Evolutionary conservation across 2,113 vertebrate species (phyloP).

Genomic region (Albula glossodonta): DNA sequence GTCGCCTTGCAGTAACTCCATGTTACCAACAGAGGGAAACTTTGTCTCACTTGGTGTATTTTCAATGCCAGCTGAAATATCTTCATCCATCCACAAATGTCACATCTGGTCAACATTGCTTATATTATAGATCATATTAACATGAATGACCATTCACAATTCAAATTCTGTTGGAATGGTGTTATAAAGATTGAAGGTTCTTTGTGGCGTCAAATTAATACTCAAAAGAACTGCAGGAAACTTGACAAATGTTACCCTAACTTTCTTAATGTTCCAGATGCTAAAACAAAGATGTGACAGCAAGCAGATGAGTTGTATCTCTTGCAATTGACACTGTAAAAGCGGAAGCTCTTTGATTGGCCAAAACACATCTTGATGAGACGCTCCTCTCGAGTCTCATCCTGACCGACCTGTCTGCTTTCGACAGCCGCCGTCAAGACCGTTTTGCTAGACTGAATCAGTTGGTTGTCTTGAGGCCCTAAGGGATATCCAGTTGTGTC

Average conservation of each 20-base stretch:
- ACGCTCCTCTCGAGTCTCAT: not conserved
- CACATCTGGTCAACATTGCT: too few relatives aligned
- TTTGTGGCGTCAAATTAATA: too few relatives aligned
- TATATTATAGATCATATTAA: too few relatives aligned
- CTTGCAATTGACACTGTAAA: not conserved
- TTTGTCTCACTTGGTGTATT: not conserved
- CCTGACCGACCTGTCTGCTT: not conserved
- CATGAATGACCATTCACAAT: too few relatives aligned
- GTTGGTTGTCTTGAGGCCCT: not conserved
- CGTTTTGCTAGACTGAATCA: not conserved
- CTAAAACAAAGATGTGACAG: not conserved
- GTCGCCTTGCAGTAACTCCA: not conserved
- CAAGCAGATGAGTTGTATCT: not conserved
- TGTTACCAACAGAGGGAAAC: not conserved
- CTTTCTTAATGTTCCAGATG: not conserved
- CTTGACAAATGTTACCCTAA: too few relatives aligned
- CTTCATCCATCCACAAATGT: not conserved
- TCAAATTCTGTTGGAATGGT: too few relatives aligned
- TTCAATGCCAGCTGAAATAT: not conserved
- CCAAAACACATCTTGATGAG: conserved; percentile 3
- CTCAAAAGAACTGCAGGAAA: too few relatives aligned
- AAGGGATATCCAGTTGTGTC: not conserved
- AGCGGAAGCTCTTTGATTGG: not conserved
- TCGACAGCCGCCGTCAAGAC: not conserved
- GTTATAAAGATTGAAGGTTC: too few relatives aligned